phyloP scores from a whole-genome alignment of 2,113 vertebrate genomes.

The Xiphophorus maculatus region DNA sequence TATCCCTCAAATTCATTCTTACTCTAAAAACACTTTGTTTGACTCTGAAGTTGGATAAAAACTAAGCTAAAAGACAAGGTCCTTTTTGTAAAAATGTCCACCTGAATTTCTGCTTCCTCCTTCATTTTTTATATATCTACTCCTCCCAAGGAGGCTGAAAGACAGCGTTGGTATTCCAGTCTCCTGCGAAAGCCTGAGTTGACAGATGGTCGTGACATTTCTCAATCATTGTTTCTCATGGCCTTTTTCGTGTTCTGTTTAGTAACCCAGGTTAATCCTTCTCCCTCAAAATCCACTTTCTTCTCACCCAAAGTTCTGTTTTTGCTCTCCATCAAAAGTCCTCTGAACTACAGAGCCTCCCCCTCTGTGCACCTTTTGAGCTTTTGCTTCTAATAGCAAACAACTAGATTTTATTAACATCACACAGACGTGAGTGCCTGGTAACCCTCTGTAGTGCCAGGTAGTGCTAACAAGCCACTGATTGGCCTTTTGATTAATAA shows the following conservation, averaged over 20 bases:
- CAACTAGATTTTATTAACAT: constrained; percentile 44
- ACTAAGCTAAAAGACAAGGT: not conserved
- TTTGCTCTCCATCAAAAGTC: constrained; percentile 48
- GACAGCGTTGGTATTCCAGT: not conserved
- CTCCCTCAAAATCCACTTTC: constrained; percentile 27
- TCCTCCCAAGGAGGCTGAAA: constrained; percentile 14
- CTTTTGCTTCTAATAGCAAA: constrained; percentile 54
- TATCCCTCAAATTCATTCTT: not conserved
- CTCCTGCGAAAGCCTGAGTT: constrained; percentile 17
- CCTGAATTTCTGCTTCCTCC: not conserved
- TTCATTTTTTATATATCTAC: constrained; percentile 18
- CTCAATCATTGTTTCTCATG: constrained; percentile 11
- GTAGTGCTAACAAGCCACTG: constrained; percentile 63
- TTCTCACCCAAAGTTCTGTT: constrained; percentile 5
- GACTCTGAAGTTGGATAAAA: not conserved
- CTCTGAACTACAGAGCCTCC: constrained; percentile 42
- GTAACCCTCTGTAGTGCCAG: constrained; percentile 58
- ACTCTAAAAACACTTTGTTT: not conserved
- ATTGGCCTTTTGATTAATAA: constrained; percentile 62
- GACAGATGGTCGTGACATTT: constrained; percentile 56
- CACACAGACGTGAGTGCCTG: constrained; percentile 28
- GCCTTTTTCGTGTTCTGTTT: constrained; percentile 31
- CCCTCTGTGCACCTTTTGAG: constrained; percentile 28
- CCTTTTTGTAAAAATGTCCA: not conserved
- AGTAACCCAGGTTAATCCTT: constrained; percentile 45